Percentiles rank a stretch among this genome's conserved stretches.
Evolutionary conservation across 92 coral and sea anemone species (phyloP).

Genomic region (Bergia sp.): DNA sequence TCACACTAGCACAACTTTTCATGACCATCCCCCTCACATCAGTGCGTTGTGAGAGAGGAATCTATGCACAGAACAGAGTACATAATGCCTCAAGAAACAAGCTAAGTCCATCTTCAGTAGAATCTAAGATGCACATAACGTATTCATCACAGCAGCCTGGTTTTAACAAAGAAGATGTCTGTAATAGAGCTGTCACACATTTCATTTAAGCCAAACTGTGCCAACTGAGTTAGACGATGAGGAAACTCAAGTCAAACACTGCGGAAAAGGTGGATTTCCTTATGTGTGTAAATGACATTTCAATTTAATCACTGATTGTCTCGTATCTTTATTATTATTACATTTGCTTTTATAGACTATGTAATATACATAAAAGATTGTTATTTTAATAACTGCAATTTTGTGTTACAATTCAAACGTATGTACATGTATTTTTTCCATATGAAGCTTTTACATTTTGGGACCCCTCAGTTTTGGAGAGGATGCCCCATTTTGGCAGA

Average conservation of each 20-base stretch:
- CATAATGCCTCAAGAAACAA: constrained; percentile 40
- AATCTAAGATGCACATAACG: constrained; percentile 38
- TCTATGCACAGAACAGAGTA: neutral
- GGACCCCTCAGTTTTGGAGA: too few relatives aligned
- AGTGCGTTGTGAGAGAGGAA: constrained; percentile 3
- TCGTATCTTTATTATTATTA: neutral
- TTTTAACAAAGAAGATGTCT: constrained; percentile 48
- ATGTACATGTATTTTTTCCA: too few relatives aligned
- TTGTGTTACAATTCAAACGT: too few relatives aligned
- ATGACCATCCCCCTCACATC: constrained; percentile 43
- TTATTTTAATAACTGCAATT: too few relatives aligned
- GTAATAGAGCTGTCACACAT: constrained; percentile 49
- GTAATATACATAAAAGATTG: too few relatives aligned
- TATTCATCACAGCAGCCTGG: constrained; percentile 31
- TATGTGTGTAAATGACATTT: neutral
- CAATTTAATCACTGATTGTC: neutral
- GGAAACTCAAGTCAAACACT: neutral
- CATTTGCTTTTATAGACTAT: too few relatives aligned
- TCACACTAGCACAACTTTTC: constrained; percentile 37
- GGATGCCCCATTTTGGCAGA: too few relatives aligned
- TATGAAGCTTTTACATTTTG: too few relatives aligned
- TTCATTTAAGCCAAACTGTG: constrained; percentile 6
- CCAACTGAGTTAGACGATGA: neutral
- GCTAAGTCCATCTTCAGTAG: constrained; percentile 35
- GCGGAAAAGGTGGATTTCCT: neutral